phyloP scores from a whole-genome alignment of 2,888 invertebrate species.

The Zhuqinia jingwanae region DNA sequence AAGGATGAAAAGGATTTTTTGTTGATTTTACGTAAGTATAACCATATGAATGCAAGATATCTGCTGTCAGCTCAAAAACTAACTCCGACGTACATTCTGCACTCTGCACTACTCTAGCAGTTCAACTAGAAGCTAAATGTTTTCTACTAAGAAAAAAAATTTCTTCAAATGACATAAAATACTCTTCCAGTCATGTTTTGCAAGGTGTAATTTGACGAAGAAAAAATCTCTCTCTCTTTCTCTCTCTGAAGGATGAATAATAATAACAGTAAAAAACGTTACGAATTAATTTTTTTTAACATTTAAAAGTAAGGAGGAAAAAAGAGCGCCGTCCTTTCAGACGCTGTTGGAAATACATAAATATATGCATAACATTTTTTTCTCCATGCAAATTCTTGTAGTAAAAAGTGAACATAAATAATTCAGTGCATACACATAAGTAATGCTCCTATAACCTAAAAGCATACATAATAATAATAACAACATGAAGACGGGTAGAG shows the following conservation, averaged over 20 bases:
- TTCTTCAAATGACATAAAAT: slow-evolving; percentile 28
- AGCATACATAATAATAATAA: no score
- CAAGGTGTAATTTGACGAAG: slow-evolving; percentile 52
- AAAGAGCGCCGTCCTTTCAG: neutral
- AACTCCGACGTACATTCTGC: no score
- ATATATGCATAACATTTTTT: slow-evolving; percentile 15
- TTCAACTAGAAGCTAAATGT: no score
- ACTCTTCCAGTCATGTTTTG: slow-evolving; percentile 41
- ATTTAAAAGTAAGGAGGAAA: neutral
- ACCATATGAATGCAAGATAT: slow-evolving; percentile 53
- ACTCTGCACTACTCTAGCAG: no score
- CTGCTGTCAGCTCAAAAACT: slow-evolving; percentile 63
- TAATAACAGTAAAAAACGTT: slow-evolving; percentile 12
- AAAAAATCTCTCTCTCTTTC: no score
- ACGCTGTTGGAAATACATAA: neutral
- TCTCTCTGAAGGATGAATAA: slow-evolving; percentile 24
- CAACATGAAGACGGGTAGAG: no score
- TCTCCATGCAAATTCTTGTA: slow-evolving; percentile 24
- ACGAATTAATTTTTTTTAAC: neutral
- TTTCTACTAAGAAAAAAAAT: slow-evolving; percentile 20
- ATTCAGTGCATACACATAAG: neutral
- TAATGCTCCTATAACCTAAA: no score
- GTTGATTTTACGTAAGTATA: slow-evolving; percentile 36
- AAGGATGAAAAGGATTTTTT: neutral
- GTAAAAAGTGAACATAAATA: slow-evolving; percentile 15